These are phyloP conservation scores for Pygocentrus nattereri DNA, from an alignment of 2,797 vertebrate species.

Conservation along the genomic window DNA sequence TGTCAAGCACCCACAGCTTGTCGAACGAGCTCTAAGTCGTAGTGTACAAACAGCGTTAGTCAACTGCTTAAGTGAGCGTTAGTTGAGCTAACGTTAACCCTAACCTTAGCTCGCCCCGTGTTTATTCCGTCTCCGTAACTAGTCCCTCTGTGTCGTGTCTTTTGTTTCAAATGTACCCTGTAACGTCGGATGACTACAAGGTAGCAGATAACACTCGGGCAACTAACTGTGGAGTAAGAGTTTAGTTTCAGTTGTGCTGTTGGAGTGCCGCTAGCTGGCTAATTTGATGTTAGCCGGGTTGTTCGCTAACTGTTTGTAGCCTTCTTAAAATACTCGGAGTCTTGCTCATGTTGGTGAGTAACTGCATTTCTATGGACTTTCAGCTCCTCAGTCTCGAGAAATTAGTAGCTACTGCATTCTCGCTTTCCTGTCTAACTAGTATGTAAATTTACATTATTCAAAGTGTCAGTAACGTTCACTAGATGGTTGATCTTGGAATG, in stretches of 20 bases:
- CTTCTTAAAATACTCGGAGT: too few relatives aligned
- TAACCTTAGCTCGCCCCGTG: not conserved
- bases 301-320: not conserved
- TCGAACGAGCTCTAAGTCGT: not conserved
- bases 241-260: not conserved
- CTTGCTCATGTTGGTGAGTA: too few relatives aligned
- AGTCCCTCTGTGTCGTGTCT: too few relatives aligned
- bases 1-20: not conserved
- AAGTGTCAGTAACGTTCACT: too few relatives aligned
- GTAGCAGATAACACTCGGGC: too few relatives aligned
- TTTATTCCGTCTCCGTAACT: not conserved
- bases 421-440: too few relatives aligned
- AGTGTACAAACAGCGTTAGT: not conserved
- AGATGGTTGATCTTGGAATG: too few relatives aligned
- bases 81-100: not conserved
- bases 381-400: too few relatives aligned
- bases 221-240: not conserved
- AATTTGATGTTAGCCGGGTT: slow-evolving; percentile 2
- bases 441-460: too few relatives aligned
- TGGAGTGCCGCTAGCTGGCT: not conserved
- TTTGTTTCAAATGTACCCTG: not conserved
- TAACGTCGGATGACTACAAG: not conserved
- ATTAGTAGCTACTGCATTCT: not conserved
- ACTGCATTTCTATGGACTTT: too few relatives aligned
- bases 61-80: not conserved